A percentile compares a stretch with the other conserved stretches of the same genome.
Conservation (phyloP, 1,140 invertebrate species). For the Camponotus floridanus region DNA sequence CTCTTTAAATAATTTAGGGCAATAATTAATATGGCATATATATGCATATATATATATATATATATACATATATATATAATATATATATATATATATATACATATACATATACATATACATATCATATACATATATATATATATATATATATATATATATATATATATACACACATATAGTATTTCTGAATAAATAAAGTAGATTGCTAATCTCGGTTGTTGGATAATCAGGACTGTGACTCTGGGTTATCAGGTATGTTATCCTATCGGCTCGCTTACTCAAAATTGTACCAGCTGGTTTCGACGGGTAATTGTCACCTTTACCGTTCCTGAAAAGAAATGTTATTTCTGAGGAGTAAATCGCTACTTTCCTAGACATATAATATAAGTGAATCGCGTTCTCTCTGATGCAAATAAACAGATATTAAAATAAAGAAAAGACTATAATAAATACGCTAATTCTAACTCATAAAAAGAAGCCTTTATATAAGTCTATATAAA, state of each 20-base stretch:
- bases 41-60: no score
- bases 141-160: no score
- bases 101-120: no score
- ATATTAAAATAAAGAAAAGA: slow-evolving; percentile 33
- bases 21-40: slow-evolving; percentile 61
- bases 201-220: slow-evolving; percentile 29
- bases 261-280: slow-evolving; percentile 24
- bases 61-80: not conserved
- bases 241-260: slow-evolving; percentile 33
- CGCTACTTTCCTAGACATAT: not conserved
- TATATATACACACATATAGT: not conserved
- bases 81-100: no score
- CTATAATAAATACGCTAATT: not conserved
- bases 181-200: slow-evolving; percentile 50
- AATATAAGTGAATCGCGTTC: slow-evolving; percentile 55
- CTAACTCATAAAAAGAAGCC: slow-evolving; percentile 23
- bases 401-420: slow-evolving; percentile 59
- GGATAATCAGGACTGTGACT: slow-evolving; percentile 1
- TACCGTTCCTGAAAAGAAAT: slow-evolving; percentile 82
- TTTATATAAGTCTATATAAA: not conserved
- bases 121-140: not conserved
- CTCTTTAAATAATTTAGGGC: slow-evolving; percentile 69
- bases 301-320: slow-evolving; percentile 85
- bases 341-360: slow-evolving; percentile 44
- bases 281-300: slow-evolving; percentile 82